Conservation (phyloP, 1,140 invertebrate genomes). For the Probaryconus sp. region DNA sequence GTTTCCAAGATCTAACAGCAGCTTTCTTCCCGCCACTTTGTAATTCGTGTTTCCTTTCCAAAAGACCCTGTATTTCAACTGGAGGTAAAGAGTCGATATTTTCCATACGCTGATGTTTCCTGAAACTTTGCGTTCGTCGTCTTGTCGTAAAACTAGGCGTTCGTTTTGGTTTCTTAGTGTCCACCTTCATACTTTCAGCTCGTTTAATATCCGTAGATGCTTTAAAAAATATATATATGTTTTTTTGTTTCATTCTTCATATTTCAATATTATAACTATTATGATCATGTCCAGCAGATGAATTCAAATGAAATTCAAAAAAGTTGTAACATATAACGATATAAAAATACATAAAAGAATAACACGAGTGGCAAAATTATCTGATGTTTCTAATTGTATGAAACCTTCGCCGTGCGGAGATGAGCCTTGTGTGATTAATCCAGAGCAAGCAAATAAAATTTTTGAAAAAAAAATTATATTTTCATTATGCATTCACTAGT, state of each 20-base stretch:
- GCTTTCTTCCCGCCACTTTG: slow-evolving; percentile 96
- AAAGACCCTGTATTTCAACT: slow-evolving; percentile 92
- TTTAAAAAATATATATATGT: slow-evolving; percentile 70
- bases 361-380: slow-evolving; percentile 30
- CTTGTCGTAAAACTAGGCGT: slow-evolving; percentile 97
- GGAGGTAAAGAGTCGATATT: slow-evolving; percentile 88
- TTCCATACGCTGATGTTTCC: slow-evolving; percentile 85
- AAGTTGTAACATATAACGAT: slow-evolving; percentile 27
- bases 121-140: slow-evolving; percentile 91
- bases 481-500: too few relatives aligned
- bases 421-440: slow-evolving; percentile 25
- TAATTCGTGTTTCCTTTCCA: slow-evolving; percentile 97
- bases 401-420: slow-evolving; percentile 40
- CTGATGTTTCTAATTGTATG: slow-evolving; percentile 37
- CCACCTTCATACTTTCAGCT: slow-evolving; percentile 92
- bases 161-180: slow-evolving; percentile 87
- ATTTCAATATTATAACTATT: too few relatives aligned
- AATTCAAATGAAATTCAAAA: slow-evolving; percentile 23
- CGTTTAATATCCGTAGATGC: slow-evolving; percentile 84
- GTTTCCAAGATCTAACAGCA: slow-evolving; percentile 96
- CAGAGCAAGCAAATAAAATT: slow-evolving; percentile 29
- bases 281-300: too few relatives aligned
- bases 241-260: too few relatives aligned
- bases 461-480: not conserved
- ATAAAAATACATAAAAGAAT: slow-evolving; percentile 27